These are phyloP conservation scores for Alexandromys fortis DNA, from an alignment of 2,113 vertebrate species.

Conservation along the genomic window DNA sequence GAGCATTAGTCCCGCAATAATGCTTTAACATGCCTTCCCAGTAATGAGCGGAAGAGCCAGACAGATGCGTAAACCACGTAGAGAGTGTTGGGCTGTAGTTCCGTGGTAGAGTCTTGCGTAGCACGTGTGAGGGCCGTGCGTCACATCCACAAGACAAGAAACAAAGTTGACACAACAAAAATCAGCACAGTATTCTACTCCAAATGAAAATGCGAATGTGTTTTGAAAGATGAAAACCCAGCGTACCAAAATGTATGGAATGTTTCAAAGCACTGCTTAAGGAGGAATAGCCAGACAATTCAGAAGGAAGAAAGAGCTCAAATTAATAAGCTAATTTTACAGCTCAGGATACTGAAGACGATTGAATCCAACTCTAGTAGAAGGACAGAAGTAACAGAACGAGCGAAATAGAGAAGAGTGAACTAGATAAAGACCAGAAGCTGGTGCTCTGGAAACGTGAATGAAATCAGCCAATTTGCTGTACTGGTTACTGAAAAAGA, in stretches of 20 bases:
- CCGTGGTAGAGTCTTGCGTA: background rate
- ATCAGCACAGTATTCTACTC: background rate
- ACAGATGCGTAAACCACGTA: background rate
- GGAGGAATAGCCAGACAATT: background rate
- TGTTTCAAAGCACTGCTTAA: background rate
- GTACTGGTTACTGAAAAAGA: background rate
- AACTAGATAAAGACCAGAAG: background rate
- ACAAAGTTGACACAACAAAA: background rate
- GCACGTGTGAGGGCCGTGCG: background rate
- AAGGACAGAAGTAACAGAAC: background rate
- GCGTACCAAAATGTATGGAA: background rate
- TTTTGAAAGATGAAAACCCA: background rate
- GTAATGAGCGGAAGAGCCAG: background rate
- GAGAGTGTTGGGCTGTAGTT: background rate
- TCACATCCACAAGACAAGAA: background rate
- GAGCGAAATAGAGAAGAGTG: background rate
- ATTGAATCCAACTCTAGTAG: background rate
- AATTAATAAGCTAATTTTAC: background rate
- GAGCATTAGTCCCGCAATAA: background rate
- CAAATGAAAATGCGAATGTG: background rate
- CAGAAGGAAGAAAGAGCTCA: background rate
- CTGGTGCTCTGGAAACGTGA: background rate
- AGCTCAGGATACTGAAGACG: background rate
- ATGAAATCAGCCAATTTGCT: background rate
- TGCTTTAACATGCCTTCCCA: background rate